A percentile compares a stretch with the other conserved stretches of the same genome.
Conservation (phyloP, 2,888 invertebrate genomes). For the Drosophila demipolita region DNA sequence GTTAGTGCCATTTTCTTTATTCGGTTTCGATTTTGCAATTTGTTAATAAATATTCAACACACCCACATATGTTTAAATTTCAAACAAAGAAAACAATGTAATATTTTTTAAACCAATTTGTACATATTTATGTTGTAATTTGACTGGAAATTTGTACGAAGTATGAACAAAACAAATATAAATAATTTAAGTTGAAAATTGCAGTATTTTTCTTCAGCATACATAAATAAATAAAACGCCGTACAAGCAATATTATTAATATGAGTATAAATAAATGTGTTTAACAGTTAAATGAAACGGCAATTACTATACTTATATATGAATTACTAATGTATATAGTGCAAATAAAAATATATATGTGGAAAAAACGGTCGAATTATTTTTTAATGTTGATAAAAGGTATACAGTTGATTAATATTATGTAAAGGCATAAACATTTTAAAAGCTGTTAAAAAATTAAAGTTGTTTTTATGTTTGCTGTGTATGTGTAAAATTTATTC, state of each 20-base stretch:
- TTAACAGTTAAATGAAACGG: constrained; percentile 44
- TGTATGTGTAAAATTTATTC: neutral
- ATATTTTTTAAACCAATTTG: constrained; percentile 39
- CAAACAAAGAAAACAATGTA: constrained; percentile 3
- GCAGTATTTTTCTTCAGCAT: constrained; percentile 61
- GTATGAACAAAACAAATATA: constrained; percentile 4
- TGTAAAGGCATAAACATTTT: too few relatives aligned
- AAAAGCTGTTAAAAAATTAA: neutral
- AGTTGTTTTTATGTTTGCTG: neutral
- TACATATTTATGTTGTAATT: constrained; percentile 59
- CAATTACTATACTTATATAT: constrained; percentile 50
- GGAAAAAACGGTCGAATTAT: neutral
- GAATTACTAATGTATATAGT: constrained; percentile 59
- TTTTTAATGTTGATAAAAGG: neutral
- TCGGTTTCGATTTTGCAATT: constrained; percentile 29
- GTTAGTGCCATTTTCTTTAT: constrained; percentile 69
- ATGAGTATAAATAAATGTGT: constrained; percentile 47
- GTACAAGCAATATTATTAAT: constrained; percentile 66
- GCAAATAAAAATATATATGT: constrained; percentile 47
- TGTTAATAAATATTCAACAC: constrained; percentile 38
- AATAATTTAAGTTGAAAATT: constrained; percentile 58
- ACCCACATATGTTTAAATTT: constrained; percentile 16
- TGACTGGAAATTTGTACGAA: constrained; percentile 26
- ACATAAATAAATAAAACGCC: constrained; percentile 29
- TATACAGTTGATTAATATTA: neutral